Evolutionary conservation across 2,888 invertebrate genomes (phyloP).

Genomic region (Megalurothrips usitatus): DNA sequence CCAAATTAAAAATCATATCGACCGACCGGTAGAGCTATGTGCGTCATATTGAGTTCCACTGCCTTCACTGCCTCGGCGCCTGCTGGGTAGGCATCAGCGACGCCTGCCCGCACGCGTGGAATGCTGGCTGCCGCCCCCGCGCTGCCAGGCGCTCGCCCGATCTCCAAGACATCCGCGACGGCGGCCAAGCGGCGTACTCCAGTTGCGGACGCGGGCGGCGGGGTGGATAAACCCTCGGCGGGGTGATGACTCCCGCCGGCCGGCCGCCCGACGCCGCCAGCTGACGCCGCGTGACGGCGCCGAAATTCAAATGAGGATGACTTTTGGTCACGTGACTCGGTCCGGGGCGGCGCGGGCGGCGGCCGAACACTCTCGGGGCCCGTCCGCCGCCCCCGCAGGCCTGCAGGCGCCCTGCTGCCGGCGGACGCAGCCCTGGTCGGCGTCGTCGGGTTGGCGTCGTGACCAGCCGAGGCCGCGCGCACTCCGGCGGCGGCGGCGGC

Average conservation of each 20-base stretch:
- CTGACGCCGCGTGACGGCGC: neutral
- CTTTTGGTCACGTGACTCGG: slow-evolving; percentile 12
- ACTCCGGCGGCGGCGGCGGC: neutral
- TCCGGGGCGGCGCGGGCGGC: neutral
- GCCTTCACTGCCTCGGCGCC: no score
- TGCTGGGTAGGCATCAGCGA: no score
- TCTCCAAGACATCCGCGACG: neutral
- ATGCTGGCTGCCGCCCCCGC: no score
- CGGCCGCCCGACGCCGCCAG: neutral
- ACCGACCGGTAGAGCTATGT: no score
- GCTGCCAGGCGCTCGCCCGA: neutral
- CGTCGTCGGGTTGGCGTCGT: neutral
- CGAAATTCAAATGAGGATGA: slow-evolving; percentile 20
- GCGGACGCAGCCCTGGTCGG: neutral
- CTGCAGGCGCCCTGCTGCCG: neutral
- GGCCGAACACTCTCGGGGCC: no score
- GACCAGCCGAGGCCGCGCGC: neutral
- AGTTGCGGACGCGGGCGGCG: no score
- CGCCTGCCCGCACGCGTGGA: no score
- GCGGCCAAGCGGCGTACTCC: no score
- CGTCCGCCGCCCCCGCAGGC: no score
- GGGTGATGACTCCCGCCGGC: neutral
- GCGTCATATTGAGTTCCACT: no score
- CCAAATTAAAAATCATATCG: no score
- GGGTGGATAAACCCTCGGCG: neutral